phyloP scores from a whole-genome alignment of 2,888 invertebrate genomes.

The Agonum fuliginosum region DNA sequence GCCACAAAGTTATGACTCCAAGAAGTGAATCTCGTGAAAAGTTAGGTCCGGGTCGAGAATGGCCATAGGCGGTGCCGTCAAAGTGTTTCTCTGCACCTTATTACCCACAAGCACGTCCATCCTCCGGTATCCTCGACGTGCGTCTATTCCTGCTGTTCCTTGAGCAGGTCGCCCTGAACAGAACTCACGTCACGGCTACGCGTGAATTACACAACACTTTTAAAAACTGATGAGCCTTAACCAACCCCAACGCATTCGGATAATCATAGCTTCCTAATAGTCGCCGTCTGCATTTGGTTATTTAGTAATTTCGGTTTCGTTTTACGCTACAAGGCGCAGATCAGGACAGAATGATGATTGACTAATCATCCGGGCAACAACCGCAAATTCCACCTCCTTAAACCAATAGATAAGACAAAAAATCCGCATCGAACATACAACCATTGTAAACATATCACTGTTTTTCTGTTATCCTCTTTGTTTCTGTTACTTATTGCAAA shows the following conservation, averaged over 20 bases:
- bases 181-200: slow-evolving; percentile 24
- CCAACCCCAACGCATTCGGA: slow-evolving; percentile 57
- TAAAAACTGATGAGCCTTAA: slow-evolving; percentile 56
- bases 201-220: slow-evolving; percentile 25
- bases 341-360: slow-evolving; percentile 31
- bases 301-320: slow-evolving; percentile 56
- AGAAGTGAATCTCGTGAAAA: neutral
- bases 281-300: slow-evolving; percentile 52
- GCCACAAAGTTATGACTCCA: neutral
- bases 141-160: neutral
- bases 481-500: too few relatives aligned
- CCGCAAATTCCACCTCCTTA: slow-evolving; percentile 29
- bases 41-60: slow-evolving; percentile 18
- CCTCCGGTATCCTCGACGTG: slow-evolving; percentile 15
- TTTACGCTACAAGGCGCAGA: slow-evolving; percentile 29
- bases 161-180: neutral
- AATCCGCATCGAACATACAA: neutral
- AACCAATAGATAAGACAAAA: neutral
- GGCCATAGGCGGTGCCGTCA: slow-evolving; percentile 64
- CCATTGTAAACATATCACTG: too few relatives aligned
- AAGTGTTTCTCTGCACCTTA: slow-evolving; percentile 66
- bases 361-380: slow-evolving; percentile 46
- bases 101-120: slow-evolving; percentile 61
- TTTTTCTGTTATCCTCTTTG: too few relatives aligned
- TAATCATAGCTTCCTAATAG: slow-evolving; percentile 60